A percentile compares a stretch with the other conserved stretches of the same genome.
Evolutionary conservation across 2,888 invertebrate species (phyloP).

Genomic region (Pristionchus entomophagus): DNA sequence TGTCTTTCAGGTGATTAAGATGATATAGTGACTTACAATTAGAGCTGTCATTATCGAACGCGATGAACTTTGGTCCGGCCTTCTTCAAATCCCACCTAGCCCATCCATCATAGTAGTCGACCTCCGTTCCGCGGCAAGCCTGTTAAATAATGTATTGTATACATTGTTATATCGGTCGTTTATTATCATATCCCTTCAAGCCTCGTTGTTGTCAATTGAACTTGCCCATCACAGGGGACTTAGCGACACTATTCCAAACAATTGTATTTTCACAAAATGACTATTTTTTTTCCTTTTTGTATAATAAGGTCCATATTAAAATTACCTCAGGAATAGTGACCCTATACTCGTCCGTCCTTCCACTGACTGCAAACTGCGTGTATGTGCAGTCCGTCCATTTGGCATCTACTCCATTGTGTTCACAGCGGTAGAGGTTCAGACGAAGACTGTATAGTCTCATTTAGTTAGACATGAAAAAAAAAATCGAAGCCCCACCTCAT

Average conservation of each 20-base stretch:
- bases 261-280: too few species aligned
- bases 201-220: too few species aligned
- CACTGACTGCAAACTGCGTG: conserved; percentile 55
- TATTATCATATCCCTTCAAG: conserved; percentile 31
- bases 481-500: conserved; percentile 49
- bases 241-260: conserved; percentile 27
- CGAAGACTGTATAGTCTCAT: conserved; percentile 56
- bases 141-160: neutral
- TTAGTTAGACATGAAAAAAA: neutral
- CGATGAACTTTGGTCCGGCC: conserved; percentile 61
- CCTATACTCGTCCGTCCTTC: conserved; percentile 49
- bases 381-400: conserved; percentile 61
- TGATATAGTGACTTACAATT: neutral
- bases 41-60: conserved; percentile 52
- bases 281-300: conserved; percentile 29
- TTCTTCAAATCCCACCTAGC: conserved; percentile 60
- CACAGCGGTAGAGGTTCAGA: conserved; percentile 59
- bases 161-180: too few species aligned
- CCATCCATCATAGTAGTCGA: conserved; percentile 67
- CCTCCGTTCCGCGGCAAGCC: conserved; percentile 61
- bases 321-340: too few species aligned
- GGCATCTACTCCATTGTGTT: conserved; percentile 49
- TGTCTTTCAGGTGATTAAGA: neutral
- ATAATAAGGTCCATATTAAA: neutral
- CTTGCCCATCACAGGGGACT: too few species aligned